Evolutionary conservation across 2,797 vertebrate species (phyloP), one percentile per base, ranked within the genome.

Genomic region (Catostomus latipinnis): DNA sequence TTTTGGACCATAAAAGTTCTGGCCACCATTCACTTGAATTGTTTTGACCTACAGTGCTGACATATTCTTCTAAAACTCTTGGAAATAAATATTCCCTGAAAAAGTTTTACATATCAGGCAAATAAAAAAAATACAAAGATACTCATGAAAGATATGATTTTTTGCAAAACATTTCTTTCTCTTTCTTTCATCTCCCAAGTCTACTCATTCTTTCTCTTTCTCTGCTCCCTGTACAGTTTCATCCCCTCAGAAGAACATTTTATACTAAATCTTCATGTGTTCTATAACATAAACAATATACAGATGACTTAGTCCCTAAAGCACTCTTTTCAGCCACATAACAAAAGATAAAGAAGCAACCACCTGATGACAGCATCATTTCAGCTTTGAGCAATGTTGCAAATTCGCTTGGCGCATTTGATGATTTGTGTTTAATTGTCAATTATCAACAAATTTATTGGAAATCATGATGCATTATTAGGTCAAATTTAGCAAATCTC

Each of bases 191-290:
- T 66, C n/a, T 9, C 6, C 11, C 16, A 34, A 34, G 34, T 34
- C 34, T 53, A 34, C 68, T 54, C 18, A 8, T 43, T 71, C 34
- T 9, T n/a, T 45, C 8, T 46, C 63, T 16, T 61, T 62, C 71
- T 73, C 46, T 8, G 54, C 45, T 84, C 66, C 50, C 18, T 81
- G 71, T 85, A 78, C 71, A 74, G 76, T 79, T 50, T 70, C 46
- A 66, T 62, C 48, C 14, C 48, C 52, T 75, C 54, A 61, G 60
- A 78, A 53, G 45, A 84, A 54, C 45, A 53, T 81, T 89, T 90
- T 87, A 91, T 89, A 94, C 91, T 91, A 92, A 92, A 94, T 84
- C 66, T 70, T 82, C 65, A 91, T 90, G 81, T 86, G 82, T 87
- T 89, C 84, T 90, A 88, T 88, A 87, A 82, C 88, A 83, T 92